A percentile compares a stretch with the other conserved stretches of the same genome.
phyloP scores from a whole-genome alignment of 2,888 invertebrate genomes.

The Hydroisotoma schaefferi region DNA sequence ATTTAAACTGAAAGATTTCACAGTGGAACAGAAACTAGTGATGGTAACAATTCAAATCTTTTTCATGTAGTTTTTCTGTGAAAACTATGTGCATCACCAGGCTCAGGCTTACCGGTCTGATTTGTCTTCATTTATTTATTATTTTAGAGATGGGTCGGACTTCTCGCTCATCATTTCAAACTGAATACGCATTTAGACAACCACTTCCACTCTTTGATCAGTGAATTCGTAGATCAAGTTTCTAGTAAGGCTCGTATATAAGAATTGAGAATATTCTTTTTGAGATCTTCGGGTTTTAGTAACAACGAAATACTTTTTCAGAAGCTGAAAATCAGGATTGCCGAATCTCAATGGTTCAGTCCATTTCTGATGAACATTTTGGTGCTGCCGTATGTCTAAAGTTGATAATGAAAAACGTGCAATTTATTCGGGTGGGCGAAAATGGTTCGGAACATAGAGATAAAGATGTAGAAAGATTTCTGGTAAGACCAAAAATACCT shows the following conservation, averaged over 20 bases:
- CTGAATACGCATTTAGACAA: not conserved
- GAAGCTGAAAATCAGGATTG: not conserved
- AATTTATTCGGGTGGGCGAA: not conserved
- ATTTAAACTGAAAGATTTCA: conserved; percentile 1
- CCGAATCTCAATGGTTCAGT: not conserved
- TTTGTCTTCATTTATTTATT: not conserved
- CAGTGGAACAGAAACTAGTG: not conserved
- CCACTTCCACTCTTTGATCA: not conserved
- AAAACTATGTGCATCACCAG: not conserved
- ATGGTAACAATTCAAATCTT: not conserved
- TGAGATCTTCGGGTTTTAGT: no score
- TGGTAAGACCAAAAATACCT: conserved; percentile 1
- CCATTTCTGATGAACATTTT: not conserved
- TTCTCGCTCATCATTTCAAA: conserved; percentile 3
- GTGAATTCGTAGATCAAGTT: not conserved
- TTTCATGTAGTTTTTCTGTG: not conserved
- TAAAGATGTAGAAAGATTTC: not conserved
- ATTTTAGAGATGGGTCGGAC: conserved; percentile 8
- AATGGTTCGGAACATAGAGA: not conserved
- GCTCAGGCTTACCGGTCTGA: not conserved
- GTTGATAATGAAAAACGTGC: not conserved
- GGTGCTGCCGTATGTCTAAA: not conserved
- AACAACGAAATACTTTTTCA: no score
- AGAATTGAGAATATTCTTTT: not conserved
- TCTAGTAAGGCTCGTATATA: conserved; percentile 5